phyloP scores from a whole-genome alignment of 2,797 vertebrate species.

The Brotula barbata region DNA sequence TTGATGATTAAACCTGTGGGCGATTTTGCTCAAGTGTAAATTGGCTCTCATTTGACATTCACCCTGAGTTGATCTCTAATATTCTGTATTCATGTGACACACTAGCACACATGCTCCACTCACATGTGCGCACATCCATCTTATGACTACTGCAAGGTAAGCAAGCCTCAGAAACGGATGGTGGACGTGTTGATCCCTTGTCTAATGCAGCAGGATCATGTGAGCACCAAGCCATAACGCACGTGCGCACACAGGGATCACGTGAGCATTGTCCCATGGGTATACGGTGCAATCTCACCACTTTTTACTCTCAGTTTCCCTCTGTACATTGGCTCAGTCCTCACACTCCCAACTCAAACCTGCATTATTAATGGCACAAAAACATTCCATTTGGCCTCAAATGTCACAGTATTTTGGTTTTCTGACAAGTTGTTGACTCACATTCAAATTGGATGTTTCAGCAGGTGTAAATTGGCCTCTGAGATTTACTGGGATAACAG shows the following conservation, averaged over 20 bases:
- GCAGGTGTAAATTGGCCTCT: slow-evolving; percentile 27
- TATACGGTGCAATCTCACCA: not conserved
- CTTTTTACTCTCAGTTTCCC: not conserved
- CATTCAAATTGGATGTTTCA: slow-evolving; percentile 10
- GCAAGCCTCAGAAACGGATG: slow-evolving; percentile 25
- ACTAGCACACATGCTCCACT: slow-evolving; percentile 3
- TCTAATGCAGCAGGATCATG: slow-evolving; percentile 40
- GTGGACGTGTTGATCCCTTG: slow-evolving; percentile 45
- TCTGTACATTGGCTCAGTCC: no score
- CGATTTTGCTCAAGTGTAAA: not conserved
- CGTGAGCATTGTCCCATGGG: not conserved
- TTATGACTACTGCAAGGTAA: slow-evolving; percentile 20
- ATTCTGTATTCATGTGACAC: not conserved
- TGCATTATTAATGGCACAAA: no score
- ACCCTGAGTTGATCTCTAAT: slow-evolving; percentile 6
- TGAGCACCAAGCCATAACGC: slow-evolving; percentile 8
- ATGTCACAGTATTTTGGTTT: not conserved
- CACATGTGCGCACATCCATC: slow-evolving; percentile 3
- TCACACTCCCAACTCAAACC: no score
- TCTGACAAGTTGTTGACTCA: slow-evolving; percentile 4
- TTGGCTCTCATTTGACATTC: slow-evolving; percentile 2
- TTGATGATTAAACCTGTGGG: not conserved
- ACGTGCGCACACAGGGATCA: not conserved
- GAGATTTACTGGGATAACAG: slow-evolving; percentile 46
- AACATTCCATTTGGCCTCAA: not conserved